Evolutionary conservation across 2,113 vertebrate species (phyloP).

Genomic region (Crocuta crocuta): DNA sequence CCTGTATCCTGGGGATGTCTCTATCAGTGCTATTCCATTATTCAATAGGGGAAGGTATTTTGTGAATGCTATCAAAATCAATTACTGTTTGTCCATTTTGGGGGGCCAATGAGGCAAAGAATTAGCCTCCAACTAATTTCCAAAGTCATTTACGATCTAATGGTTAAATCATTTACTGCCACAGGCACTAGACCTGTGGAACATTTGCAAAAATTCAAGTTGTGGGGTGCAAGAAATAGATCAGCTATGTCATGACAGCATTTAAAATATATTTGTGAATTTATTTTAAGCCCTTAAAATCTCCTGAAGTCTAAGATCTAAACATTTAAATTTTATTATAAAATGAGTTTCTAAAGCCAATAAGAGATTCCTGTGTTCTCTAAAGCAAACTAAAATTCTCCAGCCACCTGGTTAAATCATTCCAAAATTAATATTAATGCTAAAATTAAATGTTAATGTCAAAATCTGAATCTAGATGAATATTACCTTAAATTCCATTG

Average conservation of each 20-base stretch:
- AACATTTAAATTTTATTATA: conserved; percentile 46
- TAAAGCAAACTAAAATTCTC: neutral
- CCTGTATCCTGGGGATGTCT: conserved; percentile 78
- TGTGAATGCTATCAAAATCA: conserved; percentile 85
- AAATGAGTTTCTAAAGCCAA: neutral
- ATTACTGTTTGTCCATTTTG: conserved; percentile 82
- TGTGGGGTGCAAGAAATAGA: conserved; percentile 41
- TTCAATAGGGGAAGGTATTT: conserved; percentile 80
- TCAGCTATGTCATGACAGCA: conserved; percentile 18
- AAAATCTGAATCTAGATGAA: conserved; percentile 23
- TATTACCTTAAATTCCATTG: conserved; percentile 43
- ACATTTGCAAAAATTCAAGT: conserved; percentile 69
- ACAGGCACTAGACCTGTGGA: conserved; percentile 21
- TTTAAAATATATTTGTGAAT: neutral
- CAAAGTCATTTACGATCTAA: conserved; percentile 83
- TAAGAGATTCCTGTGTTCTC: neutral
- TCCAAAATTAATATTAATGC: neutral
- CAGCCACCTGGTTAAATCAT: neutral
- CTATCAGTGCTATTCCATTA: conserved; percentile 80
- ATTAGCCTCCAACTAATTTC: conserved; percentile 87
- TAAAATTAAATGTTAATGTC: neutral
- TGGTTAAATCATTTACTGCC: conserved; percentile 76
- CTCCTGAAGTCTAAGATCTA: neutral
- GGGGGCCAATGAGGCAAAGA: conserved; percentile 83
- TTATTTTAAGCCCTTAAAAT: neutral